These are phyloP conservation scores for Leucoptera coffeella DNA, from an alignment of 2,888 invertebrate species.

Conservation along the genomic window DNA sequence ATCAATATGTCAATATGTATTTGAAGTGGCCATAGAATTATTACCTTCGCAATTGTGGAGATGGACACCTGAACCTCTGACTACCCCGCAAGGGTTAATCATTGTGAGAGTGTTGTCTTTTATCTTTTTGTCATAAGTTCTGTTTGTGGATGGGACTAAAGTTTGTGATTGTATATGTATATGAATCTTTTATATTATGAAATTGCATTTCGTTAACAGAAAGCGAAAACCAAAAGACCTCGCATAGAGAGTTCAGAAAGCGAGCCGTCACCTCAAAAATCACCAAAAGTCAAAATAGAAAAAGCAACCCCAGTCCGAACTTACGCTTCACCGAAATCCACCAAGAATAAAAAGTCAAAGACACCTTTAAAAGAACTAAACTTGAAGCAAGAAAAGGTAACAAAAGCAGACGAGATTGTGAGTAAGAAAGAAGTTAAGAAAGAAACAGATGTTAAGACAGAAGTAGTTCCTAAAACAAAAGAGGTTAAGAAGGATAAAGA, in stretches of 20 bases:
- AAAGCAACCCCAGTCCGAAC: constrained; percentile 16
- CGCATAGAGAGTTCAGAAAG: constrained; percentile 33
- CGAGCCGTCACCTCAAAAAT: constrained; percentile 12
- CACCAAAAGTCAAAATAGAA: constrained; percentile 12
- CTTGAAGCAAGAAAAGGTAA: constrained; percentile 7
- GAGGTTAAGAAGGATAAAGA: no score
- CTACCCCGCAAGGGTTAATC: no score
- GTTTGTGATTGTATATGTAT: no score
- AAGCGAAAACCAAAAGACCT: constrained; percentile 26
- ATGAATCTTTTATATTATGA: neutral
- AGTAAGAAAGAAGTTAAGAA: constrained; percentile 8
- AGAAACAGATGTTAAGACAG: constrained; percentile 1
- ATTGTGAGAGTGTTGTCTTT: no score
- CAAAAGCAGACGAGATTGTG: constrained; percentile 6
- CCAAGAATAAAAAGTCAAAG: constrained; percentile 15
- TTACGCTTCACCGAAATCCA: constrained; percentile 21
- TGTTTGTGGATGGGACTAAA: neutral
- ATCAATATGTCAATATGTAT: no score
- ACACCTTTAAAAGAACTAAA: no score
- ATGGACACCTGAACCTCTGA: no score
- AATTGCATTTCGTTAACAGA: no score
- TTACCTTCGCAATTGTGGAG: no score
- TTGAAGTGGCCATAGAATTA: no score
- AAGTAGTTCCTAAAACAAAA: no score
- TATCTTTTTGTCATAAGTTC: neutral